A percentile compares a stretch with the other conserved stretches of the same genome.
Conservation (phyloP, 1,140 invertebrate genomes). For the Drosophila repletoides region DNA sequence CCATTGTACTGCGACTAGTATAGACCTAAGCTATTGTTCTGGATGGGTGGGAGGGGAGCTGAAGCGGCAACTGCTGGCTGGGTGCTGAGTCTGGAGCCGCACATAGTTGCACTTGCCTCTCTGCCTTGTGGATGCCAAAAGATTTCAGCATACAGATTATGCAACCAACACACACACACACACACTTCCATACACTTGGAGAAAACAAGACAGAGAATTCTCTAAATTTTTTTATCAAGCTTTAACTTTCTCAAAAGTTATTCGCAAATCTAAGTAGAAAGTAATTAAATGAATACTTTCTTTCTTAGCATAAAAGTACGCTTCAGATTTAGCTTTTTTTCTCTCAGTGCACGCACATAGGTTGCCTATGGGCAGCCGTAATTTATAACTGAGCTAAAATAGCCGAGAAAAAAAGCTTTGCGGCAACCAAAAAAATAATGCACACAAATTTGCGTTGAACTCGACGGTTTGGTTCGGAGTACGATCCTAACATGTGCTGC, state of each 20-base stretch:
- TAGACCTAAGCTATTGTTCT: conserved; percentile 60
- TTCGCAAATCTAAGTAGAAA: too few species aligned
- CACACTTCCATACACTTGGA: conserved; percentile 12
- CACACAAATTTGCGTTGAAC: conserved; percentile 68
- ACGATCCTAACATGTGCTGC: conserved; percentile 23
- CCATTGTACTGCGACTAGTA: too few species aligned
- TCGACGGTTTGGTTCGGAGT: conserved; percentile 9
- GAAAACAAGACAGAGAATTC: too few species aligned
- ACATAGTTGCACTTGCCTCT: conserved; percentile 13
- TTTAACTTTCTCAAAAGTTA: too few species aligned
- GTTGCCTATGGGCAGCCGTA: conserved; percentile 61
- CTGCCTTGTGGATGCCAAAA: conserved; percentile 60
- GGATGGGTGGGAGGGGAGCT: neutral
- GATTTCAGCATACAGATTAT: conserved; percentile 75
- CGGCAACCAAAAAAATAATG: conserved; percentile 57
- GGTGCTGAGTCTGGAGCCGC: conserved; percentile 12
- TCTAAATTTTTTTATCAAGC: too few species aligned
- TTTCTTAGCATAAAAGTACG: too few species aligned
- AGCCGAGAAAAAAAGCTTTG: conserved; percentile 60
- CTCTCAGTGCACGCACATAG: neutral
- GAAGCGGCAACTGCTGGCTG: neutral
- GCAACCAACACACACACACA: conserved; percentile 49
- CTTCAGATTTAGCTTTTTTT: too few species aligned
- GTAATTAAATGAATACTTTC: too few species aligned
- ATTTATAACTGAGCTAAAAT: conserved; percentile 79